Percentiles rank a stretch among this genome's conserved stretches.
Evolutionary conservation across 2,888 invertebrate genomes (phyloP).

Genomic region (Morinoia aosen): DNA sequence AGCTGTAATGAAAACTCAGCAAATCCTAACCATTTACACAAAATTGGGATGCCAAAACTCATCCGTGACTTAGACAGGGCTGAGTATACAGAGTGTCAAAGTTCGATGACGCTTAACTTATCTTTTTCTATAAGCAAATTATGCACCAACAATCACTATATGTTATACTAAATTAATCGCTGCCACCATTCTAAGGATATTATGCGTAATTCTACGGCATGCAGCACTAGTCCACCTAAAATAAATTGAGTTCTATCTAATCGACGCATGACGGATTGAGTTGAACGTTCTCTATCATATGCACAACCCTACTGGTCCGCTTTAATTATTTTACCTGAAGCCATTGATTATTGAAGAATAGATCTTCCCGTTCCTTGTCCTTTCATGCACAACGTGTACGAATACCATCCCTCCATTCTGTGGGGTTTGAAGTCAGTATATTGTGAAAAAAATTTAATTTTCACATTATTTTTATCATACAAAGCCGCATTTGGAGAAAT

Average conservation of each 20-base stretch:
- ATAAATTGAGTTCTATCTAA: neutral
- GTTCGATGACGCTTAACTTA: neutral
- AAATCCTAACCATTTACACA: no score
- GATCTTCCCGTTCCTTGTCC: neutral
- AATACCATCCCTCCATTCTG: neutral
- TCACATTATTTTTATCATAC: neutral
- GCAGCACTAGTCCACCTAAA: neutral
- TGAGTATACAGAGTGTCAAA: neutral
- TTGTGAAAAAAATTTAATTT: neutral
- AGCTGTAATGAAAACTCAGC: no score
- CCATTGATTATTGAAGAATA: neutral
- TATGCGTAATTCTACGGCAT: neutral
- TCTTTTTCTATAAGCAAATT: neutral
- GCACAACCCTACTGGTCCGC: neutral
- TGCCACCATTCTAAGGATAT: neutral
- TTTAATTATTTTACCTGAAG: neutral
- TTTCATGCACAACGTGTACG: neutral
- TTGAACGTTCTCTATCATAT: neutral
- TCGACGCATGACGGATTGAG: neutral
- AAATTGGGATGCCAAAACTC: no score
- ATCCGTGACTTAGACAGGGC: no score
- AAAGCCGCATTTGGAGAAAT: neutral
- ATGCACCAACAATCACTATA: neutral
- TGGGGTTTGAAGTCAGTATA: neutral
- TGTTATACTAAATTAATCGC: neutral